phyloP scores from a whole-genome alignment of 2,113 vertebrate genomes.

The Onychorhynchus coronatus region DNA sequence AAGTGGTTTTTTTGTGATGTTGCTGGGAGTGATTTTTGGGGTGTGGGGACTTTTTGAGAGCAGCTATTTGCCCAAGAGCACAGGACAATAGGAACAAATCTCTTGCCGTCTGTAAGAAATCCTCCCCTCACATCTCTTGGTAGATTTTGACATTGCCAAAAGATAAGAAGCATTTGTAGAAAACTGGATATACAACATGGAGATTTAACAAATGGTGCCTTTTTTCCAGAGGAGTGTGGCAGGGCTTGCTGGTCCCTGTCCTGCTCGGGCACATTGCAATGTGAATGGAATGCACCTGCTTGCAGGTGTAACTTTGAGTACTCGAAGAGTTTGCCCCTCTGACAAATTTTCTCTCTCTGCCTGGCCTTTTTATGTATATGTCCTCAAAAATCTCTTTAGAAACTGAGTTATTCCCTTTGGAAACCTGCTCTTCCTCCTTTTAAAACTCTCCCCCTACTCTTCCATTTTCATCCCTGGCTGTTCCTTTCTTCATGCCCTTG shows the following conservation, averaged over 20 bases:
- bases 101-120: not conserved
- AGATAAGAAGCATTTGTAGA: not conserved
- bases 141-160: not conserved
- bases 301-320: not conserved
- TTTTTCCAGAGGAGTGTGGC: not conserved
- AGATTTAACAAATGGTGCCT: not conserved
- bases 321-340: not conserved
- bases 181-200: not conserved
- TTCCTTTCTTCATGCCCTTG: not conserved
- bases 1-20: not conserved
- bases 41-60: not conserved
- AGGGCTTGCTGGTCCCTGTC: accelerated
- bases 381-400: not conserved
- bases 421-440: not conserved
- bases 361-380: not conserved
- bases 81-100: not conserved
- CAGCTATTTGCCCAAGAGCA: not conserved
- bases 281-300: not conserved
- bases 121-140: not conserved
- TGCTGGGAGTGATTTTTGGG: not conserved
- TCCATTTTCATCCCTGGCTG: not conserved
- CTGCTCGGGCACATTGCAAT: not conserved
- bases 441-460: not conserved
- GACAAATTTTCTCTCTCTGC: not conserved
- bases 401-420: not conserved